These are phyloP conservation scores for Cyprinella venusta DNA, from an alignment of 2,797 vertebrate genomes.

Conservation along the genomic window DNA sequence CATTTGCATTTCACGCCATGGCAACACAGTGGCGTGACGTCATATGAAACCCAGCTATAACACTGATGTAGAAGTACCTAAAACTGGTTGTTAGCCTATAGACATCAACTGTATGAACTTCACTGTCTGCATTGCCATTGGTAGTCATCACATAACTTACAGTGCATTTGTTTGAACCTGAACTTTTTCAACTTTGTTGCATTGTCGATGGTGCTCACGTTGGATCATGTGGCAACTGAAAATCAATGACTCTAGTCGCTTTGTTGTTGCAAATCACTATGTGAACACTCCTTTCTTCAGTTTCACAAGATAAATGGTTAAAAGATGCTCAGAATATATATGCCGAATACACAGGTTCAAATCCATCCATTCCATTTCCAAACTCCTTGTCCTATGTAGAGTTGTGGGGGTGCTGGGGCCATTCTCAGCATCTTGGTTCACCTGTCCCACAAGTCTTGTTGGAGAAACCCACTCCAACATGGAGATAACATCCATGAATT, in stretches of 20 bases:
- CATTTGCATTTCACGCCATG: no score
- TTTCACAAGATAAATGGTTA: not conserved
- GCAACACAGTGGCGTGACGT: no score
- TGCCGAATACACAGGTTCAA: not conserved
- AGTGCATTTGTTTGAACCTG: not conserved
- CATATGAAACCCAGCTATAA: not conserved
- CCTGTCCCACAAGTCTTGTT: not conserved
- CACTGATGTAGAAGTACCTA: not conserved
- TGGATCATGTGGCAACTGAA: not conserved
- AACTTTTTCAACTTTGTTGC: not conserved
- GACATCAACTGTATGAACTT: not conserved
- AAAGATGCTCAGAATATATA: not conserved
- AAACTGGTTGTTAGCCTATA: not conserved
- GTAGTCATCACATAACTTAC: no score
- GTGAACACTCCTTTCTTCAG: no score
- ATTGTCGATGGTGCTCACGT: not conserved
- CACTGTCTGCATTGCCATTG: no score
- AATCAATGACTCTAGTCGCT: not conserved
- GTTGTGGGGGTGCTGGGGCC: not conserved
- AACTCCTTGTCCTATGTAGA: not conserved
- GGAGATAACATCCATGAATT: not conserved
- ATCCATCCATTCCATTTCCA: not conserved
- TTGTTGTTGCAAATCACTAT: not conserved
- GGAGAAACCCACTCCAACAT: not conserved
- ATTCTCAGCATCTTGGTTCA: not conserved